phyloP scores from a whole-genome alignment of 2,113 vertebrate genomes.

The Zosterops lateralis region DNA sequence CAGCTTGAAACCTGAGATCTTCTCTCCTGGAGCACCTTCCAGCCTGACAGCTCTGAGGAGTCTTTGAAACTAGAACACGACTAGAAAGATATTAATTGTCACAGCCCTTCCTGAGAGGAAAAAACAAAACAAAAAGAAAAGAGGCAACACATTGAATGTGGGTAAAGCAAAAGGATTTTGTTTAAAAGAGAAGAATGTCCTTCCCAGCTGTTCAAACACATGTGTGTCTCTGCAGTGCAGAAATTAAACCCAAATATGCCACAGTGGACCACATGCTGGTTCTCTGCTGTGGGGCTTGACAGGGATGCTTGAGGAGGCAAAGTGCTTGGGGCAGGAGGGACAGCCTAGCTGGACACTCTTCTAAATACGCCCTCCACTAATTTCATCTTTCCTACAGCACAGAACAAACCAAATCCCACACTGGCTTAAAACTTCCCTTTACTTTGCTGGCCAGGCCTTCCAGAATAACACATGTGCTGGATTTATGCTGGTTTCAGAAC shows the following conservation, averaged over 20 bases:
- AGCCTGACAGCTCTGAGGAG: neutral
- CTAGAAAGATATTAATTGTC: neutral
- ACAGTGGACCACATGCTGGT: neutral
- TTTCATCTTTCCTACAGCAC: neutral
- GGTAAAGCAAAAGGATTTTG: neutral
- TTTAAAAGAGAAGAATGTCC: neutral
- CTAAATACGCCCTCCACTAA: neutral
- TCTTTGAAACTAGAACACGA: neutral
- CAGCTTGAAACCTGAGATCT: neutral
- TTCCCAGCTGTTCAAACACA: slow-evolving; percentile 5
- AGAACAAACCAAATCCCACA: neutral
- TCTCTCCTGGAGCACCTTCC: neutral
- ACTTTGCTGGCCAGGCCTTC: neutral
- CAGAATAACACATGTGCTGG: neutral
- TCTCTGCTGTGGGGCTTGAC: neutral
- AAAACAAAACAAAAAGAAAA: neutral
- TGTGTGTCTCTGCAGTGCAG: neutral
- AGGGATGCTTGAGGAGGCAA: neutral
- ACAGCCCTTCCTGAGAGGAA: neutral
- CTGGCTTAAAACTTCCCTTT: neutral
- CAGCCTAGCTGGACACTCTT: neutral
- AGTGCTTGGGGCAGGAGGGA: neutral
- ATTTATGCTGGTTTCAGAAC: neutral
- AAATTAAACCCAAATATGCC: neutral
- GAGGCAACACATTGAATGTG: neutral